Evolutionary conservation across 23 tunicate genomes (phyloP).

Genomic region (Styela plicata): DNA sequence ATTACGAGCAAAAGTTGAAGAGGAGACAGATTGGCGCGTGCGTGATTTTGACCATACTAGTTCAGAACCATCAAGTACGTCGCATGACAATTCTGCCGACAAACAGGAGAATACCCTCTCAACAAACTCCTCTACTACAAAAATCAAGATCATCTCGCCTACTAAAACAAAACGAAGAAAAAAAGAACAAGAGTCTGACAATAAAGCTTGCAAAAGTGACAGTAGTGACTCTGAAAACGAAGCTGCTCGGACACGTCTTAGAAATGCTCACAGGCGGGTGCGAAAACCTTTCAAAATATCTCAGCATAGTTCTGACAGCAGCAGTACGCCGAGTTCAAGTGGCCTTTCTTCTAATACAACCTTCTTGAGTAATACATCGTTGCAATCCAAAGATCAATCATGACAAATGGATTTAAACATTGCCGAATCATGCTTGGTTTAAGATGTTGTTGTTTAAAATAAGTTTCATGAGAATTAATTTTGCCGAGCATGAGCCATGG

Average conservation of each 20-base stretch:
- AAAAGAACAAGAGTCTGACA: neutral
- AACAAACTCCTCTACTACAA: neutral
- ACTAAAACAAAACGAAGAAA: neutral
- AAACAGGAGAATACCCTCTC: neutral
- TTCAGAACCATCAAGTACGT: neutral
- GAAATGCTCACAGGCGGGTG: neutral
- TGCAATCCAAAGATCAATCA: neutral
- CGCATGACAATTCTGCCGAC: neutral
- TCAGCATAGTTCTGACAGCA: neutral
- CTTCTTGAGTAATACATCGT: too few relatives aligned
- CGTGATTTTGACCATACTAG: neutral
- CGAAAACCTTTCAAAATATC: neutral
- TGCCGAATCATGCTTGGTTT: too few relatives aligned
- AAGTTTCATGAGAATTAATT: too few relatives aligned
- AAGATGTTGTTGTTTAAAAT: too few relatives aligned
- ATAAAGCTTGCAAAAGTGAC: neutral
- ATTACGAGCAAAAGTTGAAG: neutral
- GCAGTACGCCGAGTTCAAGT: neutral
- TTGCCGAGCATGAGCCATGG: too few relatives aligned
- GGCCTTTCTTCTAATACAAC: neutral
- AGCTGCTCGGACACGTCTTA: neutral
- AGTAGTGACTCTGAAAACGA: neutral
- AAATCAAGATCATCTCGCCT: neutral
- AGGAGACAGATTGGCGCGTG: neutral
- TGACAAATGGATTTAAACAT: too few relatives aligned